Evolutionary conservation across 2,113 vertebrate genomes (phyloP), one percentile per base, ranked within the genome.

Genomic region (Urocitellus parryii): DNA sequence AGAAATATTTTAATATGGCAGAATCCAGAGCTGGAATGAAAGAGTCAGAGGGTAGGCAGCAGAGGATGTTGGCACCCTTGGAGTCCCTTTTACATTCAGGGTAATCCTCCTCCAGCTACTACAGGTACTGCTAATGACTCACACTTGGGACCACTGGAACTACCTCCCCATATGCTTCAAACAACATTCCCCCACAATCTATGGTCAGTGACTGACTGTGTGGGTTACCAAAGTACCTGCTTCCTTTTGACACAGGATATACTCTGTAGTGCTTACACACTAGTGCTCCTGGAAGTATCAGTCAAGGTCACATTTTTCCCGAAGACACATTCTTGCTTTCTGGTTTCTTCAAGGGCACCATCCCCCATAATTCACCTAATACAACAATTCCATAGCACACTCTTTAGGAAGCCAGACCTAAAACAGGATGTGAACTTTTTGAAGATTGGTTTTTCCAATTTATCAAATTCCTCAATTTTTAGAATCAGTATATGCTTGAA

Each of bases 1-100:
- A 70, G 83, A 85, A 34, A 85, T 58, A 68, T 86, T 96, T 92
- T 76, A 81, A 34, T 48, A n/a, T 63, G 83, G 39, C 27, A n/a
- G 53, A 82, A 72, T 81, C 32, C 61, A 73, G 67, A 39, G n/a
- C 5, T 73, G 70, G 27, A 70, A 78, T 79, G 1, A 72, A 32
- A 70, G 81, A 63, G 63, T 81, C 39, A 27, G 25, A 51, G 65
- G 25, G 70, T n/a, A 39, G 13, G 18, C 11, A 74, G 83, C 45
- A n/a, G 72, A 88, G 39, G 72, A 13, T 79, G 53, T n/a, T 74
- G 56, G 42, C 16, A 12, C 1, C 39, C 5, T 5, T n/a, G 65
- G 27, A 67, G 32, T 65, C 17, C 32, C 16, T 65, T 65, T 73
- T 42, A 24, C 34, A 67, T 4, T 65, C 51, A 76, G 39, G 39